Conservation (phyloP, 2,888 invertebrate genomes). For the Spodoptera littoralis region DNA sequence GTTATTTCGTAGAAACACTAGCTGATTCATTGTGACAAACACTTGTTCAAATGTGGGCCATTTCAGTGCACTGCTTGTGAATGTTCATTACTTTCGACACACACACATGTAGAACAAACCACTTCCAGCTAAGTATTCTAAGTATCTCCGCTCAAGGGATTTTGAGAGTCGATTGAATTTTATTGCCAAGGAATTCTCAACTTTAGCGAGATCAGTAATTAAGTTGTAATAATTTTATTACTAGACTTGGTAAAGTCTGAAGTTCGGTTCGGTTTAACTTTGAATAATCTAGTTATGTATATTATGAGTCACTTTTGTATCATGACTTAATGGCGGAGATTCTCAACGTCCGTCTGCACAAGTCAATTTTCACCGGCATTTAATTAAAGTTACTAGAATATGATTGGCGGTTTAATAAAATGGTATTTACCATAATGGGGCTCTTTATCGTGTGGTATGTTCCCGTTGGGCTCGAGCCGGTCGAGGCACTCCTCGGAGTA, state of each 20-base stretch:
- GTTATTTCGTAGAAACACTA: constrained; percentile 13
- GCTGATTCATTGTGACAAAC: constrained; percentile 34
- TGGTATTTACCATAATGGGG: constrained; percentile 87
- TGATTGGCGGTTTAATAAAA: not conserved
- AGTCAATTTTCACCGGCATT: not conserved
- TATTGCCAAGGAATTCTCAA: constrained; percentile 13
- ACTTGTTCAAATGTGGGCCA: constrained; percentile 37
- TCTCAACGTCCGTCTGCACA: constrained; percentile 2
- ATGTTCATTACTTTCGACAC: constrained; percentile 24
- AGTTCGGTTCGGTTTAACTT: constrained; percentile 23
- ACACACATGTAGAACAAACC: constrained; percentile 34
- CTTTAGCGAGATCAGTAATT: constrained; percentile 22
- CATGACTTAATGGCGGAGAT: constrained; percentile 8
- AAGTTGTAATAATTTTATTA: constrained; percentile 34
- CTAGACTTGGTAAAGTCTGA: constrained; percentile 21
- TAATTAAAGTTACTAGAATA: too few species aligned
- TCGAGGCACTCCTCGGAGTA: constrained; percentile 98
- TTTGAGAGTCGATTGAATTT: constrained; percentile 27
- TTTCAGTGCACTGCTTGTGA: constrained; percentile 20
- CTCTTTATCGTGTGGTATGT: constrained; percentile 95
- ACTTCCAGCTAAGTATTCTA: constrained; percentile 18
- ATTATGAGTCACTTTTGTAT: constrained; percentile 19
- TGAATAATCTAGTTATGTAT: constrained; percentile 19
- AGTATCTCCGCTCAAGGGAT: constrained; percentile 12
- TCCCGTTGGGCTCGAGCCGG: constrained; percentile 97